phyloP scores from a whole-genome alignment of 2,888 invertebrate genomes.

The Hypolimnas misippus region DNA sequence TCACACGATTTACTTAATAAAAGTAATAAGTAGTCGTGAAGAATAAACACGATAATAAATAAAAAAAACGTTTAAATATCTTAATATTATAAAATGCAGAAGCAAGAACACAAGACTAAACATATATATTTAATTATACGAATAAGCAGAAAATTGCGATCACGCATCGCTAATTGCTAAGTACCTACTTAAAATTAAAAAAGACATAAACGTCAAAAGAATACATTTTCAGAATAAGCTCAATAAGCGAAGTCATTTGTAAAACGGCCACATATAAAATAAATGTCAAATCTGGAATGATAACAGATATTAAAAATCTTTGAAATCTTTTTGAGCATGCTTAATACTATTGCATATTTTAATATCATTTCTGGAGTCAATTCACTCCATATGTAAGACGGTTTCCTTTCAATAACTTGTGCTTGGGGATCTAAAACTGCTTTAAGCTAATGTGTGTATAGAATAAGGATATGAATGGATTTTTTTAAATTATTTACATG shows the following conservation, averaged over 20 bases:
- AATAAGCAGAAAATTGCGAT: slow-evolving; percentile 55
- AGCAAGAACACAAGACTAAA: slow-evolving; percentile 63
- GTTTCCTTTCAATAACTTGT: neutral
- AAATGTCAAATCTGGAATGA: slow-evolving; percentile 30
- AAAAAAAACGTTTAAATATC: slow-evolving; percentile 49
- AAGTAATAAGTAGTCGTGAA: slow-evolving; percentile 64
- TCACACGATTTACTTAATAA: slow-evolving; percentile 68
- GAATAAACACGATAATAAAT: slow-evolving; percentile 55
- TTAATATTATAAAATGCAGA: slow-evolving; percentile 61
- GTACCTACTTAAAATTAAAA: slow-evolving; percentile 38
- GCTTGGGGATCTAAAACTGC: too few relatives aligned
- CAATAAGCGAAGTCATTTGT: slow-evolving; percentile 12
- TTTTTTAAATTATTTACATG: too few relatives aligned
- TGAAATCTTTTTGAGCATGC: slow-evolving; percentile 20
- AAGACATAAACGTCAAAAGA: slow-evolving; percentile 22
- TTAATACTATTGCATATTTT: slow-evolving; percentile 13
- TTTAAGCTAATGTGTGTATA: too few relatives aligned
- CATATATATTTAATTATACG: slow-evolving; percentile 50
- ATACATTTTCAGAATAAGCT: slow-evolving; percentile 24
- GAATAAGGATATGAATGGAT: too few relatives aligned
- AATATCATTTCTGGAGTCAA: neutral
- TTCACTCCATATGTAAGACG: neutral
- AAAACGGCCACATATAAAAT: slow-evolving; percentile 23
- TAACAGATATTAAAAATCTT: slow-evolving; percentile 15
- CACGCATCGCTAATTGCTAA: slow-evolving; percentile 75